These are phyloP conservation scores for Bombus cullumanus DNA, from an alignment of 1,140 invertebrate species.

Conservation along the genomic window DNA sequence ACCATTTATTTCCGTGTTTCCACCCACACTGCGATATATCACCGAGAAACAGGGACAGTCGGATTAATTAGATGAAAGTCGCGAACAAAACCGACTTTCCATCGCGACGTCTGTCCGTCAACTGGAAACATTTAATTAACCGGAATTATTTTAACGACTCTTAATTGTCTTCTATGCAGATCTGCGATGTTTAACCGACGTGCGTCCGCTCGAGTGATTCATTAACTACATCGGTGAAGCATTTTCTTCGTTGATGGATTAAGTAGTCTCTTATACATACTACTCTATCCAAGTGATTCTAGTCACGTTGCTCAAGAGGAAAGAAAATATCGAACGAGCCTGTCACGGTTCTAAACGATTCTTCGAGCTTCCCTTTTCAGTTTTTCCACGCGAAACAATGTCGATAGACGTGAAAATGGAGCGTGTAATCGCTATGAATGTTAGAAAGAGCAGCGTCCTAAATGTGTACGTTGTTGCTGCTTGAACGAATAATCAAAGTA, in stretches of 20 bases:
- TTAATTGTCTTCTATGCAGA: conserved; percentile 9
- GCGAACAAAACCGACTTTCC: conserved; percentile 20
- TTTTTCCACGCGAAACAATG: neutral
- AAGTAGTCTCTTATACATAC: neutral
- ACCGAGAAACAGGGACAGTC: conserved; percentile 15
- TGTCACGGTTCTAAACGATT: neutral
- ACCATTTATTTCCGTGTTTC: conserved; percentile 50
- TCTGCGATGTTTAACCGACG: neutral
- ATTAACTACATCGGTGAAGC: neutral
- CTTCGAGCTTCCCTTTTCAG: neutral
- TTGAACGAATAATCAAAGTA: conserved; percentile 6
- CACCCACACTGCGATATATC: neutral
- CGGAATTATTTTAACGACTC: conserved; percentile 10
- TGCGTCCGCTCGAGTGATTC: neutral
- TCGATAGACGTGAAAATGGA: conserved; percentile 8
- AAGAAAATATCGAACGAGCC: neutral
- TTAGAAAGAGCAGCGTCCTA: neutral
- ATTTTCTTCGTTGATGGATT: neutral
- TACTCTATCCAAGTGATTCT: neutral
- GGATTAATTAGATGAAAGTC: conserved; percentile 51
- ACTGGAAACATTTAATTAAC: conserved; percentile 36
- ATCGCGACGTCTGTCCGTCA: conserved; percentile 17
- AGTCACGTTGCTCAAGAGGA: neutral
- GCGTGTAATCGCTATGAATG: conserved; percentile 4
- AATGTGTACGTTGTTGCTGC: neutral